phyloP scores from a whole-genome alignment of 2,797 vertebrate genomes.

The Sternotherus odoratus region DNA sequence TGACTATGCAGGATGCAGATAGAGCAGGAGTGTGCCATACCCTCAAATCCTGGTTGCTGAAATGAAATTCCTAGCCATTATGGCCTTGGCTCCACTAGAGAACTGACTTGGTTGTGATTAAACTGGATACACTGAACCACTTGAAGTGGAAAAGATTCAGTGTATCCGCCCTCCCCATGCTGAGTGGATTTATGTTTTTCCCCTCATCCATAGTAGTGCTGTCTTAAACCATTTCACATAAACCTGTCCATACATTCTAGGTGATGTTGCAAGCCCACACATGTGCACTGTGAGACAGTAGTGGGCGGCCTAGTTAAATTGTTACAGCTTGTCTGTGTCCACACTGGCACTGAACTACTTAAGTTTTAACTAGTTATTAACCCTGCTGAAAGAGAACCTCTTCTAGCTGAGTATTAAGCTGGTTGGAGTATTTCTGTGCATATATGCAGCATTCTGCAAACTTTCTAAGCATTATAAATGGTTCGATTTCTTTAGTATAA shows the following conservation, averaged over 20 bases:
- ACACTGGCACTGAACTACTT: not conserved
- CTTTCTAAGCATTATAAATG: not conserved
- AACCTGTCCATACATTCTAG: not conserved
- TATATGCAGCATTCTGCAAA: not conserved
- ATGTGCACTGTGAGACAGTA: not conserved
- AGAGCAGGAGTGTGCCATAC: not conserved
- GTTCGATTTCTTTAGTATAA: not conserved
- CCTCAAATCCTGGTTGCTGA: not conserved
- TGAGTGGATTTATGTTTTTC: not conserved
- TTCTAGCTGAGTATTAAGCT: not conserved
- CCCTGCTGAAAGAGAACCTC: not conserved
- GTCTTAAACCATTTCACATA: not conserved
- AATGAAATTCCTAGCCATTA: not conserved
- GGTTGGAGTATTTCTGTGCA: not conserved
- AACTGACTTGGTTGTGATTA: not conserved
- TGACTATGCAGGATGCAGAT: not conserved
- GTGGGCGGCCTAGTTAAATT: not conserved
- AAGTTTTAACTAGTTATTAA: not conserved
- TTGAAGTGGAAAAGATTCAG: not conserved
- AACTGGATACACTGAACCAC: not conserved
- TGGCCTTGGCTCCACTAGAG: not conserved
- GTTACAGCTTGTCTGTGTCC: not conserved
- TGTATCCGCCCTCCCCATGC: not conserved
- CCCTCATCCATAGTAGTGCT: not conserved
- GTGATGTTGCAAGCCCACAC: not conserved